Evolutionary conservation across 2,797 vertebrate species (phyloP), one percentile per base, ranked within the genome.

Genomic region (Valencia hispanica): DNA sequence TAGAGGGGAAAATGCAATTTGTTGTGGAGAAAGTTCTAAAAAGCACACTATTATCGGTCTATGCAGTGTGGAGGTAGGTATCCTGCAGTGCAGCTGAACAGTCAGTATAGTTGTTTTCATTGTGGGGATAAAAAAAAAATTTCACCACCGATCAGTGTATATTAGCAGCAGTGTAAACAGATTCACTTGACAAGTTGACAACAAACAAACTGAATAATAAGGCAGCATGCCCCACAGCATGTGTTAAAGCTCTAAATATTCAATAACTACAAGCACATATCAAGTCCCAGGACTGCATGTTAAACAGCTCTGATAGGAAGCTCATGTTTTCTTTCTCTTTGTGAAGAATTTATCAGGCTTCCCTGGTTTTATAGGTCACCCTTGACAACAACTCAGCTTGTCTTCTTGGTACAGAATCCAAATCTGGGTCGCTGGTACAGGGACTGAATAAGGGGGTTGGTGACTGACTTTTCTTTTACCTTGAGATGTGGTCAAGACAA

Each of bases 341-440:
- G 83, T 91, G 81, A 90, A 85, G 92, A 92, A 93, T 88, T 93
- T 83, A 89, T 95, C 91, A 94, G 92, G 94, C 92, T 86, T 89
- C 87, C 88, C 86, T 89, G 77, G 93, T 92, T 95, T 95, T 95
- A 87, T 96, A 95, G 95, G 95, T 95, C 95, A 94, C 70, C 69
- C 87, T 53, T 92, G 90, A 94, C 92, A 93, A 91, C 91, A 91
- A 81, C 83, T 80, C 86, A 82, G 84, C 86, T 84, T 86, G 88
- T 75, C 75, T 90, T 90, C 87, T 91, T 85, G 80, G 81, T 86
- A 88, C 75, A 87, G 85, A 85, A 86, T 83, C 83, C 77, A 78
- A 93, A 95, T 95, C 75, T 95, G 93, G 94, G 95, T 94, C 92
- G 79, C 74, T 74, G 68, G 22, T 70, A 81, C 68, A 39, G 84